phyloP scores from a whole-genome alignment of 2,888 invertebrate species.

The Priapulus caudatus region DNA sequence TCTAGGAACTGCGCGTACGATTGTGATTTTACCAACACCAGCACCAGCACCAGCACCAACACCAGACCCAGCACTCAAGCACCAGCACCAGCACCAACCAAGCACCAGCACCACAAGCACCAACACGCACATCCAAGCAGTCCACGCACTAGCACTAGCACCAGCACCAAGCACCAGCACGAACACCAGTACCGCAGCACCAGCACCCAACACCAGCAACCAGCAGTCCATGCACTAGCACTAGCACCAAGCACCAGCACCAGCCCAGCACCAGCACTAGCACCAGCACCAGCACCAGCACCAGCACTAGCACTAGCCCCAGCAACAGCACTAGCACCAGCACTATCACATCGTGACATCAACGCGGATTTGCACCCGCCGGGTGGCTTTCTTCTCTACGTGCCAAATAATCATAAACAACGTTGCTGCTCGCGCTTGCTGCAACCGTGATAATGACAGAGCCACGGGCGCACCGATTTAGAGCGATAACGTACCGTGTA shows the following conservation, averaged over 20 bases:
- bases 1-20: background rate
- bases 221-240: background rate
- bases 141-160: background rate
- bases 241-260: background rate
- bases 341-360: no score
- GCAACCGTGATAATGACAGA: no score
- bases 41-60: background rate
- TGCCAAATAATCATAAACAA: no score
- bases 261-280: background rate
- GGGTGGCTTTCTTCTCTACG: no score
- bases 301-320: background rate
- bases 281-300: background rate
- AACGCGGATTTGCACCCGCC: no score
- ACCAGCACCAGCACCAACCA: background rate
- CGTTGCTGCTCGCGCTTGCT: no score
- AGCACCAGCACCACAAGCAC: background rate
- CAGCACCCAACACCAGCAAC: background rate
- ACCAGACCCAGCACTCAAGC: background rate
- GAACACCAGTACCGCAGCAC: background rate
- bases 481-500: no score
- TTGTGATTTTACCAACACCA: background rate
- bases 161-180: background rate
- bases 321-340: conserved; percentile 1
- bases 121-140: no score
- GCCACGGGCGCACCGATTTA: no score